phyloP scores from a whole-genome alignment of 2,888 invertebrate genomes.

The Iphiclides podalirius region DNA sequence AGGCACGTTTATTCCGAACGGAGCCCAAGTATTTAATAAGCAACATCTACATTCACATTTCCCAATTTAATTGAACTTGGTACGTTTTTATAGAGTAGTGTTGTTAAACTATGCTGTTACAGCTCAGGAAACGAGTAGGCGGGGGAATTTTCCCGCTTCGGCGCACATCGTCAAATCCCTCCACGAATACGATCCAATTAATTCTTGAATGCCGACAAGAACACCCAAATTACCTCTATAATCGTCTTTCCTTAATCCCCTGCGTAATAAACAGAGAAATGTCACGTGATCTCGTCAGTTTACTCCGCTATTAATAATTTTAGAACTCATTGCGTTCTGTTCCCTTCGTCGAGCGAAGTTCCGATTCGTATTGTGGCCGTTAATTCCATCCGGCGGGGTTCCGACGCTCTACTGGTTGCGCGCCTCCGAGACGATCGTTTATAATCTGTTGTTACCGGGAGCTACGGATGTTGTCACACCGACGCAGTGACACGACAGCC shows the following conservation, averaged over 20 bases:
- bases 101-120: too few species aligned
- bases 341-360: slow-evolving; percentile 22
- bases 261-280: too few species aligned
- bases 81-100: too few species aligned
- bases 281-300: not conserved
- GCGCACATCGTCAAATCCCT: not conserved
- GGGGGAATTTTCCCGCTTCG: too few species aligned
- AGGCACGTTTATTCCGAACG: too few species aligned
- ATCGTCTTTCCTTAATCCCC: not conserved
- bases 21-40: too few species aligned
- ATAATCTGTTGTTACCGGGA: slow-evolving; percentile 46
- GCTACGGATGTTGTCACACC: too few species aligned
- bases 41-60: too few species aligned
- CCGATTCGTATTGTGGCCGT: slow-evolving; percentile 41
- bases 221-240: slow-evolving; percentile 10
- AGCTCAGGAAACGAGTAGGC: too few species aligned
- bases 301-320: slow-evolving; percentile 26
- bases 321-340: slow-evolving; percentile 27
- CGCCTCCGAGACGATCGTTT: too few species aligned
- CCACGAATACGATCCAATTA: not conserved
- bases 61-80: too few species aligned
- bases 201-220: not conserved
- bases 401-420: slow-evolving; percentile 42
- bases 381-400: slow-evolving; percentile 50
- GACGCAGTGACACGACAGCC: too few species aligned